Base-by-base conservation (phyloP, 2,113 vertebrate genomes). In the Accipiter cooperii region DNA sequence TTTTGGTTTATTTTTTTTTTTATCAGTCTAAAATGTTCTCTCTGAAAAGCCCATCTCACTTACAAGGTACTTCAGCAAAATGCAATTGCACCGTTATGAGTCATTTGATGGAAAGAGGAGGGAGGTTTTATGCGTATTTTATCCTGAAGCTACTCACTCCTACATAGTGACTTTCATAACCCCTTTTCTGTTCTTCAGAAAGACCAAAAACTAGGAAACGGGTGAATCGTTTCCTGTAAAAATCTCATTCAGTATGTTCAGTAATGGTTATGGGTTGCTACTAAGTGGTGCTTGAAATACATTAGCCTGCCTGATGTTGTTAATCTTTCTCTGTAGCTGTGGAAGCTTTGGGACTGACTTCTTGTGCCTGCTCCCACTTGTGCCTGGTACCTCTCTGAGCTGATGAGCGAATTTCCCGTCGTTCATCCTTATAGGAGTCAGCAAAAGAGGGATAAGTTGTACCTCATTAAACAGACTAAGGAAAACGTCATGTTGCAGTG, bases 311-410 rank as follows among this genome's bases (percentile, higher is more conserved):
- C 42, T 92, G 55, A 75, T 84, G 66, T 4, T 85, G 57, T 90
- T 97, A 96, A 84, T 86, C 73, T 95, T 85, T 46, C 51, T 90
- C 44, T 38, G 25, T 51, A 94, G 60, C 75, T 85, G 52, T 81
- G 78, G 13, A 29, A 91, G 7, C 25, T 92, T 94, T 92, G 65
- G 95, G 87, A 63, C n/a, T 12, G 34, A 66, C 40, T 82, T 64
- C 77, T 47, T 90, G 73, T 10, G 13, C 51, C 65, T 38, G 22
- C 47, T 87, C 55, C 40, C n/a, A n/a, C 3, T 94, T 79, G 20
- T 49, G 7, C 49, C 51, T 89, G 29, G 34, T 89, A 52, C 15
- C 10, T 61, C 31, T 84, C 52, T 60, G 61, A 58, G 28, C 49
- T 29, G 36, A n/a, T 76, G 68, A 57, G 29, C 18, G 78, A 83